phyloP scores from a whole-genome alignment of 1,140 invertebrate species.

The Danaus plexippus region DNA sequence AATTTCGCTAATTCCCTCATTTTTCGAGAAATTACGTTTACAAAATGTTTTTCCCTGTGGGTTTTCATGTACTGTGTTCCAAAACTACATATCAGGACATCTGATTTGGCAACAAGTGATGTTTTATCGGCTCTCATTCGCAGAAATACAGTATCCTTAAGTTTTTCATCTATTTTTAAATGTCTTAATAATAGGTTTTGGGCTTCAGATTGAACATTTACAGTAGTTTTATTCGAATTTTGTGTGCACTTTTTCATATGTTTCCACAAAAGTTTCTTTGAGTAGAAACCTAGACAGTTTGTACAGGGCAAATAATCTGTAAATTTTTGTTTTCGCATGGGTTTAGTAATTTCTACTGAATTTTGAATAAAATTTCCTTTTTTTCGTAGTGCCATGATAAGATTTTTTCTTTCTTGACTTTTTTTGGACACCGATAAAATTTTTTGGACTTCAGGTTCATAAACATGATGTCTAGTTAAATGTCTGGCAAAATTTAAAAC shows the following conservation, averaged over 20 bases:
- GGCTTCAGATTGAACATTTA: too few species aligned
- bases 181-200: too few species aligned
- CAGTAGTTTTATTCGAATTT: too few species aligned
- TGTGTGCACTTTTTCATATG: conserved; percentile 15
- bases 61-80: too few species aligned
- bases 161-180: too few species aligned
- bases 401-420: conserved; percentile 17
- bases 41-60: too few species aligned
- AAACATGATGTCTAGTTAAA: conserved; percentile 19
- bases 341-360: conserved; percentile 17
- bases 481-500: conserved; percentile 26
- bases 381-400: conserved; percentile 22
- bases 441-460: conserved; percentile 17
- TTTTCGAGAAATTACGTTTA: too few species aligned
- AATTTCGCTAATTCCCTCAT: too few species aligned
- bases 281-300: conserved; percentile 18
- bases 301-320: conserved; percentile 24
- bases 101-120: too few species aligned
- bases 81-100: too few species aligned
- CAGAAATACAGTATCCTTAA: too few species aligned
- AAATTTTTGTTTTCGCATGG: conserved; percentile 19
- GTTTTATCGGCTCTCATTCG: too few species aligned
- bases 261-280: conserved; percentile 10
- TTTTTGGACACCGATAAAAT: conserved; percentile 14
- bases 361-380: conserved; percentile 23